Base-by-base conservation (phyloP, 2,888 invertebrate genomes). In the Tachina fera region DNA sequence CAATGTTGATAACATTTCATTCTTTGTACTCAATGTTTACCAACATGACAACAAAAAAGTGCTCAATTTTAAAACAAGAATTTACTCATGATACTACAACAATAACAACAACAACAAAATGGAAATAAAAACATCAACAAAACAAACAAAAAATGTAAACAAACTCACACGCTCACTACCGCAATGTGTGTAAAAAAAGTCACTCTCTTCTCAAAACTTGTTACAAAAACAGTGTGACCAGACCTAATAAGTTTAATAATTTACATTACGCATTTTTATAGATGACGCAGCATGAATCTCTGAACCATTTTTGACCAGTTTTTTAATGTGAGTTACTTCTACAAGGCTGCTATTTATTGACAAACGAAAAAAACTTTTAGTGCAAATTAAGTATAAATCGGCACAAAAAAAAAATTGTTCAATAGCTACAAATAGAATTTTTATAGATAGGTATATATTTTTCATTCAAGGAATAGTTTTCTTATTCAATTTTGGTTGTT, bases 81-180 rank as follows among this genome's bases (percentile, higher is more conserved):
- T 65, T n/a, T n/a, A 56, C 71, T 79, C 53, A 47, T 45, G 11
- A 14, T 9, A 2, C 31, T 1, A 31, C 31, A 19, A 43, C 9
- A 41, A 68, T n/a, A 60, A 68, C 61, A 49, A 49, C 19, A 51
- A 9, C 13, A 16, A 9, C n/a, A 72, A 45, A 60, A 6, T 31
- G 31, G 31, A 43, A 43, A 43, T 11, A 61, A 10, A 16, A 61
- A 61, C 31, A 31, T 31, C 31, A 31, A 43, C 49, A 67, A 14
- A 65, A 5, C 8, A 6, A 31, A 31, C 47, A 14, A 51, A 63
- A 45, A 70, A 78, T 70, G 70, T 70, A 71, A 79, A 79, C 79
- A 79, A 43, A 45, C n/a, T 31, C 45, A 45, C 6, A 43, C 13
- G 31, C 22, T n/a, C 13, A 47, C 22, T n/a, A 10, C 3, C 16